These are phyloP conservation scores for Parus major DNA, from an alignment of 2,113 vertebrate species.

Conservation along the genomic window DNA sequence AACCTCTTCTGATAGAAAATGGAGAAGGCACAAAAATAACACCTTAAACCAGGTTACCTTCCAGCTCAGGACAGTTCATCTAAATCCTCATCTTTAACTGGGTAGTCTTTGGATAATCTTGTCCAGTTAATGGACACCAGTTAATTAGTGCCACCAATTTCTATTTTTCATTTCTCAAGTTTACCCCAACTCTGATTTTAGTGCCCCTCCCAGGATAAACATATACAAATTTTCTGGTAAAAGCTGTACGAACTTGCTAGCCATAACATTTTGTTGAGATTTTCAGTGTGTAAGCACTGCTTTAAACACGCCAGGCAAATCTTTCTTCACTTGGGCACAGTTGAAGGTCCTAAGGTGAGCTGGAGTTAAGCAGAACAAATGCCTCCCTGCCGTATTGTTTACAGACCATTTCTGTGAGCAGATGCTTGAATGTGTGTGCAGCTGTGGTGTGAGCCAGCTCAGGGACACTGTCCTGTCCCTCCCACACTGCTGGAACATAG, in stretches of 20 bases:
- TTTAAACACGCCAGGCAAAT: background rate
- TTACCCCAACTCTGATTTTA: background rate
- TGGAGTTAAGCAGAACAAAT: background rate
- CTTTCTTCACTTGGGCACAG: background rate
- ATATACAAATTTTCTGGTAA: background rate
- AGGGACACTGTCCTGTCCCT: background rate
- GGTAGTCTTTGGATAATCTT: background rate
- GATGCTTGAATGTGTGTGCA: background rate
- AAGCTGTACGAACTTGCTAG: background rate
- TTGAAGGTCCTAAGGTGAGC: background rate
- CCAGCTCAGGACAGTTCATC: background rate
- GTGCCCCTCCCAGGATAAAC: background rate
- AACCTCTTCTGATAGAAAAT: background rate
- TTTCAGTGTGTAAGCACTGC: background rate
- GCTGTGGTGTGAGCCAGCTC: background rate
- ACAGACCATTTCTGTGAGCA: background rate
- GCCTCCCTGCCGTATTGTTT: rapidly evolving
- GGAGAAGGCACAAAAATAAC: background rate
- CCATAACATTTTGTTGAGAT: background rate
- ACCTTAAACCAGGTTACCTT: background rate
- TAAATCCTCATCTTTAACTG: background rate
- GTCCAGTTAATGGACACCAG: background rate
- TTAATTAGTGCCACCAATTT: background rate
- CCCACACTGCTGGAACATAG: background rate
- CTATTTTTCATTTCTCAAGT: background rate